phyloP scores from a whole-genome alignment of 2,888 invertebrate genomes.

The Rotaria sp. region DNA sequence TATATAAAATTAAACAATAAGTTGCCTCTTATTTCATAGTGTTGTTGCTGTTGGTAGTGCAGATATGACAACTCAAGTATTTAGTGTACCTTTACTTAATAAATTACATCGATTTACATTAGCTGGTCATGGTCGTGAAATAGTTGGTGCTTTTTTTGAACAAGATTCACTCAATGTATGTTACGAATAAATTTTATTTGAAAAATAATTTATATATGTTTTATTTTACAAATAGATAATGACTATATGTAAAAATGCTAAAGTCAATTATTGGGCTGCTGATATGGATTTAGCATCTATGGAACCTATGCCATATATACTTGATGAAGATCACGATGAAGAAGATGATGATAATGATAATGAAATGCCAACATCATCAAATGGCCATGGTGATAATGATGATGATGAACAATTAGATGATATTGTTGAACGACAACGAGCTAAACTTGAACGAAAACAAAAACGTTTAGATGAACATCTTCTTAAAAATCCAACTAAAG shows the following conservation, averaged over 20 bases:
- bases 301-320: constrained; percentile 47
- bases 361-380: constrained; percentile 45
- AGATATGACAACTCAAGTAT: constrained; percentile 76
- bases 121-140: constrained; percentile 74
- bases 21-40: constrained; percentile 48
- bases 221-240: background rate
- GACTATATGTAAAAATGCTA: constrained; percentile 21
- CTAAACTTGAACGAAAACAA: constrained; percentile 25
- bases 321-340: constrained; percentile 43
- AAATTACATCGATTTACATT: constrained; percentile 72
- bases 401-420: constrained; percentile 47
- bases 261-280: constrained; percentile 45
- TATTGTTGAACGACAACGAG: background rate
- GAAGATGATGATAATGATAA: constrained; percentile 46
- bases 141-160: constrained; percentile 81
- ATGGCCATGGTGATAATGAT: constrained; percentile 39
- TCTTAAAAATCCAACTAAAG: constrained; percentile 39
- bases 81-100: constrained; percentile 66
- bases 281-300: constrained; percentile 5
- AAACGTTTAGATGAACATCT: constrained; percentile 6
- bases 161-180: constrained; percentile 71
- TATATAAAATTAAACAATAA: background rate
- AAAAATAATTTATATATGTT: background rate
- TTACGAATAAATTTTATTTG: background rate
- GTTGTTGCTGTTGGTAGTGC: constrained; percentile 80